These are phyloP conservation scores for Drosophila ercepeae DNA, from an alignment of 1,140 invertebrate genomes.

Conservation along the genomic window DNA sequence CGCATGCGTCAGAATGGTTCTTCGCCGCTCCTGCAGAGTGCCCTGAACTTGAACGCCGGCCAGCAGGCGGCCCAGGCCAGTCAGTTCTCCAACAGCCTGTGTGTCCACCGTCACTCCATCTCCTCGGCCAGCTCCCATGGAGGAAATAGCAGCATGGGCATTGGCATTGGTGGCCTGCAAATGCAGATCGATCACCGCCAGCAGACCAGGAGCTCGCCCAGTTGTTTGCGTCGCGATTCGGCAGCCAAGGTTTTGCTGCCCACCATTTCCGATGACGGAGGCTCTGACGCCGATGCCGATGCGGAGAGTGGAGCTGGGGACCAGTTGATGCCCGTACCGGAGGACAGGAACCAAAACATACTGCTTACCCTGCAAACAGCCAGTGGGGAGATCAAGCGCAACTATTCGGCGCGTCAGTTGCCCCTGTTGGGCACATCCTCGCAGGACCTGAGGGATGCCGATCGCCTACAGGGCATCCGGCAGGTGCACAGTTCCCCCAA, in stretches of 20 bases:
- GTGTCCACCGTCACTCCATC: conserved; percentile 74
- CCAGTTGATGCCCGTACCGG: conserved; percentile 59
- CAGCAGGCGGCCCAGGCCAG: conserved; percentile 81
- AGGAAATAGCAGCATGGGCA: conserved; percentile 35
- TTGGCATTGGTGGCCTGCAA: conserved; percentile 59
- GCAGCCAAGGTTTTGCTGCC: conserved; percentile 75
- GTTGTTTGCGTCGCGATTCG: conserved; percentile 70
- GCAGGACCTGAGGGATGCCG: conserved; percentile 62
- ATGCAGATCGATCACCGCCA: conserved; percentile 78
- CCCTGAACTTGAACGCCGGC: conserved; percentile 71
- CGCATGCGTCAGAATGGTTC: conserved; percentile 88
- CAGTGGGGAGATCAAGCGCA: conserved; percentile 78
- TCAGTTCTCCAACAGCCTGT: conserved; percentile 78
- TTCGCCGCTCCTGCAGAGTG: conserved; percentile 84
- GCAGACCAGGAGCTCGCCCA: conserved; percentile 60
- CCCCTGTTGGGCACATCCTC: conserved; percentile 69
- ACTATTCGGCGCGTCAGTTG: conserved; percentile 76
- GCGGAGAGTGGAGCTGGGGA: conserved; percentile 28
- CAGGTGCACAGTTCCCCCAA: conserved; percentile 83
- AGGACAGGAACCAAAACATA: conserved; percentile 76
- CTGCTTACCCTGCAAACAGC: conserved; percentile 72
- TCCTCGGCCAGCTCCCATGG: conserved; percentile 76
- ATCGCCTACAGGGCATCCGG: conserved; percentile 69
- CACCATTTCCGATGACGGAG: conserved; percentile 76
- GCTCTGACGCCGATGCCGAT: conserved; percentile 68